Conservation (phyloP, 1,140 invertebrate species). For the Drosophila suzukii region DNA sequence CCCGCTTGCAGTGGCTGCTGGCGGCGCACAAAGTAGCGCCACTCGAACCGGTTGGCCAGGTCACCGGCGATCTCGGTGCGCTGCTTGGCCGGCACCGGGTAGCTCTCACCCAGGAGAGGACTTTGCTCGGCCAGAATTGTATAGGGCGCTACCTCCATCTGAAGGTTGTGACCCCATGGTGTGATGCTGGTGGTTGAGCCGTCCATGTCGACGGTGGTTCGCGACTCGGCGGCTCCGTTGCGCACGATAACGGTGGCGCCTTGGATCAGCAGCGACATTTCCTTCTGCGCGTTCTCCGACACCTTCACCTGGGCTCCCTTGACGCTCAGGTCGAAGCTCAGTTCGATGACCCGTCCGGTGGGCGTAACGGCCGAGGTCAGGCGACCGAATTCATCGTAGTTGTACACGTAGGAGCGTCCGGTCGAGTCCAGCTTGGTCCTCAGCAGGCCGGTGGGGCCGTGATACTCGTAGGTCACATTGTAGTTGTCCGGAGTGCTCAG, state of each 20-base stretch:
- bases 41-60: conserved; percentile 96
- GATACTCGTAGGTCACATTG: conserved; percentile 96
- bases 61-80: conserved; percentile 95
- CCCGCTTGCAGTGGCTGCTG: conserved; percentile 85
- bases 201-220: conserved; percentile 92
- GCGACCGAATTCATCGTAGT: conserved; percentile 97
- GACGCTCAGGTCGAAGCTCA: conserved; percentile 94
- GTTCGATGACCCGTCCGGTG: conserved; percentile 93
- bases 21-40: conserved; percentile 94
- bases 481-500: conserved; percentile 95
- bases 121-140: conserved; percentile 93
- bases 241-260: conserved; percentile 93
- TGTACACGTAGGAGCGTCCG: conserved; percentile 96
- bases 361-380: conserved; percentile 95
- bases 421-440: conserved; percentile 95
- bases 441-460: conserved; percentile 94
- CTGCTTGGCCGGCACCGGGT: conserved; percentile 95
- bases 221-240: conserved; percentile 91
- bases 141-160: conserved; percentile 94
- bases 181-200: conserved; percentile 92
- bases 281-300: conserved; percentile 92
- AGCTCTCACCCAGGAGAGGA: conserved; percentile 93
- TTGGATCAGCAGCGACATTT: conserved; percentile 94
- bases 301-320: conserved; percentile 95
- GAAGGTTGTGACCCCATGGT: conserved; percentile 93